Base-by-base conservation (phyloP, 1,140 invertebrate genomes). In the Papilio machaon region DNA sequence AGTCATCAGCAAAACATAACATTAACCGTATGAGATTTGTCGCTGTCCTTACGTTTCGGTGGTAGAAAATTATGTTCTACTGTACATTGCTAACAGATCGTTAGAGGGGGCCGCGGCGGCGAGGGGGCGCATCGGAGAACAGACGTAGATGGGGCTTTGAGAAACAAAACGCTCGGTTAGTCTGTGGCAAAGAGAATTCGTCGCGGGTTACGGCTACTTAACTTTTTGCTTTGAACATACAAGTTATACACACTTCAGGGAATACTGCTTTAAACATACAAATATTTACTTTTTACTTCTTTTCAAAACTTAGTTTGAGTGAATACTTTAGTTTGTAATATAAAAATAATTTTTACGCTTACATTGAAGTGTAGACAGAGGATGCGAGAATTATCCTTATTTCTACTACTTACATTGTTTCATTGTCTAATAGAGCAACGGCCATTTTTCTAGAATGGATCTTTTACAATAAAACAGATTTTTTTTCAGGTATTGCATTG, bases 161-260 rank as follows among this genome's bases (percentile, higher is more conserved):
- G 64, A 30, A 30, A 70, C 64, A 70, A 70, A 70, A 70, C 64
- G 64, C 64, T 70, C 64, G 30, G 64, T 70, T 70, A 35, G 23
- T 35, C 64, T 70, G 64, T 11, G 64, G 30, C 64, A 15, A 35
- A 70, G 30, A 30, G 64, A 70, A 70, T 70, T 70, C 64, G 64
- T 35, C 60, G 60, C 19, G 64, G 64, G 64, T 15, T 35, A 70
- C 64, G 64, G 64, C 64, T 11, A 30, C 30, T 67, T 67, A 67
- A 67, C 64, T 67, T 67, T 67, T 67, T 67, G 30, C 64, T 67
- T 67, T 67, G 64, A 35, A 35, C 9, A 64, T 30, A 67, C 23
- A 67, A 67, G 64, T 67, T 67, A 67, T 30, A 2, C 9, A 3
- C 64, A 67, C 64, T 67, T 67, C 13, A 67, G 64, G 64, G 30